Base-by-base conservation (phyloP, 2,113 vertebrate genomes). In the Takifugu bimaculatus region DNA sequence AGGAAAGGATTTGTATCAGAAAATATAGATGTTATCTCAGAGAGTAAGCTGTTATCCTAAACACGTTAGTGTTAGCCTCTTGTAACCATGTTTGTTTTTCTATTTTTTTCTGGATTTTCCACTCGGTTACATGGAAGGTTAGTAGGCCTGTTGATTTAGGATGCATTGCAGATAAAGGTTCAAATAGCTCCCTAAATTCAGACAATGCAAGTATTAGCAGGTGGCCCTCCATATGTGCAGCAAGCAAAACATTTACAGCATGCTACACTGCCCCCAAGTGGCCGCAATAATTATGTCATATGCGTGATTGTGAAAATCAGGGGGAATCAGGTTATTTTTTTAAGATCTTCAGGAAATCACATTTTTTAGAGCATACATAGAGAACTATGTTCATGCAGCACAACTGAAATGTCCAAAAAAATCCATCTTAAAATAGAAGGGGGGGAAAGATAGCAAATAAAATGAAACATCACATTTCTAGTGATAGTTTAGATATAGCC, bases 401-500 rank as follows among this genome's bases (percentile, higher is more conserved):
- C 4, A 49, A 54, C 65, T 53, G 57, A 74, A 79, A 78, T 2
- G 28, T 74, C 47, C 63, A 77, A 57, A 57, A 2, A 70, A 64
- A 54, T 20, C 20, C 13, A 63, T 28, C 1, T 26, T 26, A 9
- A 67, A 26, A 59, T 47, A 27, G 54, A 49, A 78, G 75, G 57
- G 61, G 77, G 25, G 69, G 42, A 79, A 78, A 50, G 62, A 47
- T 74, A 79, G 54, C 68, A 80, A 64, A 28, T 60, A 76, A 71
- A 58, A 35, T 14, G 68, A 39, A 26, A 61, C 53, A 76, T 70
- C 56, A 81, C 65, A 70, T 74, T 58, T 72, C 42, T 51, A 4
- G 10, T 78, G 77, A 75, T 57, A 14, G 57, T 70, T 70, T 64
- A 72, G 59, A 81, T 61, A 81, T 80, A 84, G 86, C 65, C 65